Conservation (phyloP, 2,888 invertebrate species). For the Hylaea fasciaria region DNA sequence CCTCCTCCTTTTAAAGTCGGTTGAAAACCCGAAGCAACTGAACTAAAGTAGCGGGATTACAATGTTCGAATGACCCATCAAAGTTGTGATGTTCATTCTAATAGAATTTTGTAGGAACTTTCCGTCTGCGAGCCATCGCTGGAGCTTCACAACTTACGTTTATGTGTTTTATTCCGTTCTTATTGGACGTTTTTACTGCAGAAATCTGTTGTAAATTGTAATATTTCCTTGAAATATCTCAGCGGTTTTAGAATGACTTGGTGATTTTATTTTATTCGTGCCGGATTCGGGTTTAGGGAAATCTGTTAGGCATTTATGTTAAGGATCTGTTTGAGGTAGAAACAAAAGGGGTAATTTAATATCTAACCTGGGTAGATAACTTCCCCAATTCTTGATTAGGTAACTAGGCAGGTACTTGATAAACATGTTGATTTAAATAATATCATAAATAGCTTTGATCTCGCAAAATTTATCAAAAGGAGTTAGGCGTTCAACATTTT, state of each 20-base stretch:
- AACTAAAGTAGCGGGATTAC: slow-evolving; percentile 29
- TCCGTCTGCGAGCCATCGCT: slow-evolving; percentile 48
- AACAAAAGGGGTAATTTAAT: no score
- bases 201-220: slow-evolving; percentile 32
- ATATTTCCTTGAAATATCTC: slow-evolving; percentile 28
- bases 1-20: no score
- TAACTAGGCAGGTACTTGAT: no score
- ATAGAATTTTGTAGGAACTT: slow-evolving; percentile 57
- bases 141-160: slow-evolving; percentile 39
- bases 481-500: no score
- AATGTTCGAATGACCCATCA: slow-evolving; percentile 51
- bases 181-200: slow-evolving; percentile 36
- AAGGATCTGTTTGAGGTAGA: neutral
- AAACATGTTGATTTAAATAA: no score
- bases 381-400: no score
- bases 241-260: slow-evolving; percentile 12
- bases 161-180: slow-evolving; percentile 51
- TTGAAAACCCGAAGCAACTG: slow-evolving; percentile 10
- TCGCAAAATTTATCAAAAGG: no score
- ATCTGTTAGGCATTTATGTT: neutral
- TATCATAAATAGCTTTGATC: neutral
- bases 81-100: slow-evolving; percentile 62
- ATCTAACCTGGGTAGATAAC: no score
- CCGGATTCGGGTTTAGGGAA: slow-evolving; percentile 5
- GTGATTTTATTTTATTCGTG: slow-evolving; percentile 14